Base-by-base conservation (phyloP, 2,113 vertebrate genomes). In the Aramus guarauna region DNA sequence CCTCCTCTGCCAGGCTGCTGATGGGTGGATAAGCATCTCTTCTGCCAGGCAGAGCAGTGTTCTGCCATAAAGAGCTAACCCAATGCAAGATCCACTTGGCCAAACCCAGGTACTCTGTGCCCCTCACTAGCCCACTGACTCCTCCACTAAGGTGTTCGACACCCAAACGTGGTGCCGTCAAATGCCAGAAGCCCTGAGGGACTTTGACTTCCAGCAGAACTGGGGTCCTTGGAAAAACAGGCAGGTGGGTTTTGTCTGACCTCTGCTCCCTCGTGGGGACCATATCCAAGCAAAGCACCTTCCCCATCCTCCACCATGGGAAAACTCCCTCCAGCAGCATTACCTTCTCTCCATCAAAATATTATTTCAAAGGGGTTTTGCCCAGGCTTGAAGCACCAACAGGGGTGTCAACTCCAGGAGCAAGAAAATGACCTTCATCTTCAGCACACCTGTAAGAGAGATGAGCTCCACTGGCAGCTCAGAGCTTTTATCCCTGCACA, bases 111-210 rank as follows among this genome's bases (percentile, higher is more conserved):
- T 62, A 30, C 6, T 15, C 48, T 9, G 43, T 34, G 66, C 37
- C 50, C 27, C 23, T 75, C 48, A 9, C 60, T 21, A 24, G 16
- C 24, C 24, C 0, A 0, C 8, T 9, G 36, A 34, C 27, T 50
- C 21, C 15, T 14, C 9, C 62, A 9, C 41, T 11, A 11, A 74
- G 34, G 41, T 5, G 4, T 48, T 34, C 24, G 23, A 36, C 41
- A 56, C 29, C 45, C 53, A n/a, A 14, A 48, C 2, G 0, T 36
- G 1, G 1, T 15, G 15, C 15, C 15, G 8, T 21, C 4, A 6
- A 55, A 29, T 24, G 47, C 34, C 18, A 12, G 29, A 39, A 34
- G 21, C 43, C 34, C 34, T 7, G 15, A 58, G 69, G n/a, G 36
- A 41, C 36, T 63, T 68, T 20, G 36, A 24, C 41, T 52, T 50